A percentile compares a stretch with the other conserved stretches of the same genome.
phyloP scores from a whole-genome alignment of 1,140 invertebrate species.

The Hyphantria cunea region DNA sequence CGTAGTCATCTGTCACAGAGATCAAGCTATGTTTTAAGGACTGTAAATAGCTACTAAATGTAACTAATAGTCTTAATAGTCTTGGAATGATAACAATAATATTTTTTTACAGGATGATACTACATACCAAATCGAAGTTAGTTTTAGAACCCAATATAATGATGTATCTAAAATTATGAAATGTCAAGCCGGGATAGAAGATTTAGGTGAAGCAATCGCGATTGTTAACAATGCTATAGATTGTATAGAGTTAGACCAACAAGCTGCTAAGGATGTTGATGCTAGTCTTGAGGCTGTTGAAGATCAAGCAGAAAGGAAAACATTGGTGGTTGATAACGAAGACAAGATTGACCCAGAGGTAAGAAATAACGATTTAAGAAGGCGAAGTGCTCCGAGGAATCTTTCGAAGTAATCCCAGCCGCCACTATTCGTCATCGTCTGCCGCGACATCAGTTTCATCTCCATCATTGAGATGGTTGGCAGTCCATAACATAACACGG shows the following conservation, averaged over 20 bases:
- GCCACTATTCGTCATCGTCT: too few species aligned
- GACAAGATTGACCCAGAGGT: slow-evolving; percentile 41
- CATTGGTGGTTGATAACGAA: slow-evolving; percentile 68
- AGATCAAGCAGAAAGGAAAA: slow-evolving; percentile 34
- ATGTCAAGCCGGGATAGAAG: slow-evolving; percentile 50
- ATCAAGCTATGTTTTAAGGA: too few species aligned
- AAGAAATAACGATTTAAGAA: too few species aligned
- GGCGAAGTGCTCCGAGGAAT: too few species aligned
- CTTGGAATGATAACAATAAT: too few species aligned
- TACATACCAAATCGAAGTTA: slow-evolving; percentile 44
- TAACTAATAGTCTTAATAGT: too few species aligned
- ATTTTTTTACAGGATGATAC: slow-evolving; percentile 48
- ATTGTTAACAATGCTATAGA: slow-evolving; percentile 50
- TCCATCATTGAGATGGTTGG: too few species aligned
- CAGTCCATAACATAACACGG: too few species aligned
- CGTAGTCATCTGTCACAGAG: too few species aligned
- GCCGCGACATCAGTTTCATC: too few species aligned
- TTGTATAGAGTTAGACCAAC: slow-evolving; percentile 41
- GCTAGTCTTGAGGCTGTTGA: slow-evolving; percentile 29
- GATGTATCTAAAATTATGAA: slow-evolving; percentile 43
- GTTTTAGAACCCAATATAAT: slow-evolving; percentile 42
- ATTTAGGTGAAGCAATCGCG: slow-evolving; percentile 43
- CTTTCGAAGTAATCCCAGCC: too few species aligned
- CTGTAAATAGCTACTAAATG: too few species aligned
- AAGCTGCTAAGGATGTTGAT: slow-evolving; percentile 26